Evolutionary conservation across 2,888 invertebrate genomes (phyloP), one percentile per base, ranked within the genome.

Genomic region (Drosophila multiciliata): DNA sequence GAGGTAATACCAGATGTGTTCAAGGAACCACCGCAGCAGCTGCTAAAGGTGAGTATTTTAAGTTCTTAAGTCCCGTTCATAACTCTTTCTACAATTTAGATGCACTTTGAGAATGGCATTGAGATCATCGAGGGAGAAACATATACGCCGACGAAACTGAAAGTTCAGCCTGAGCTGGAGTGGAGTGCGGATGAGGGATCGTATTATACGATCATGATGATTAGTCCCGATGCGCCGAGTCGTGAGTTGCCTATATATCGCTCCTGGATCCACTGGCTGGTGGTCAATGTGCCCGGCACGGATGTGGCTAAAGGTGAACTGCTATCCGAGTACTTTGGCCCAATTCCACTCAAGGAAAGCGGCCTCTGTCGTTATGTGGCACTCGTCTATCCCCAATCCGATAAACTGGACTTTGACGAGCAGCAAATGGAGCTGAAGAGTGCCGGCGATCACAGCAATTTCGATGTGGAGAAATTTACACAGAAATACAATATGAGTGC

Each of bases 191-290:
- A 91, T 52, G 53, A 78, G 1, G 71, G 75, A 7, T 50, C 71
- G 1, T 92, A 83, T 66, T 92, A 92, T 58, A 85, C 91, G 0
- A 68, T 92, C 3, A 66, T 90, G 2, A 87, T 92, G 86, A 70
- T 92, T 94, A 98, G 98, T 93, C 98, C 92, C 12, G 98, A 98
- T 94, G 98, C 98, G 3, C 98, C 98, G 0, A 96, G 96, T 79
- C 95, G 98, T 52, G 92, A 94, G 36, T 95, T 96, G 36, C 98
- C 98, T 0, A 96, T 94, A 78, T 96, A 94, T 92, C 95, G 97
- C 53, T 98, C 98, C 92, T 98, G 97, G 96, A 96, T 97, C 83
- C 98, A 98, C 92, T 98, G 98, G 98, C 93, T 98, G n/a, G 96
- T 98, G 0, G 96, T 95, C 20, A 98, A 98, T 92, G 96, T 99